Percentiles rank a stretch among this genome's conserved stretches.
Evolutionary conservation across 2,113 vertebrate genomes (phyloP).

Genomic region (Turdus rufiventris): DNA sequence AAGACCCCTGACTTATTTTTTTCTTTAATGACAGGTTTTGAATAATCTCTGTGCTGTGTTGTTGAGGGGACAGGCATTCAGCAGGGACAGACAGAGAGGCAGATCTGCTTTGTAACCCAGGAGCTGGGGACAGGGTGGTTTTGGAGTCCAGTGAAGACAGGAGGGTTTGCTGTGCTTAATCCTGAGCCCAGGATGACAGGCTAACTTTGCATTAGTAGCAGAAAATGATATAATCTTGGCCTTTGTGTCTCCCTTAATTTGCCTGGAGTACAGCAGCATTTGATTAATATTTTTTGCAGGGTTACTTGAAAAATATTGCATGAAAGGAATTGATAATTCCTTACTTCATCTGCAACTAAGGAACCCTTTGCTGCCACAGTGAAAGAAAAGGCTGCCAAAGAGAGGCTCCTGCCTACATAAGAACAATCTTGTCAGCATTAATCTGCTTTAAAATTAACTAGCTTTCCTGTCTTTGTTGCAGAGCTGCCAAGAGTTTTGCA

Average conservation of each 20-base stretch:
- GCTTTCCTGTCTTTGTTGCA: slow-evolving; percentile 36
- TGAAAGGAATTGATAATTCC: background rate
- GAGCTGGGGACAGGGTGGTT: background rate
- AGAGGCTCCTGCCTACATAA: background rate
- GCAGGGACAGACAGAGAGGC: background rate
- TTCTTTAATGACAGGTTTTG: background rate
- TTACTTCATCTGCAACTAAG: background rate
- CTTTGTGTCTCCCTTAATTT: background rate
- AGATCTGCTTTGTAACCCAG: background rate
- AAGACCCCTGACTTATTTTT: background rate
- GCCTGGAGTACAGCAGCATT: background rate
- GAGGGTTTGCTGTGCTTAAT: background rate
- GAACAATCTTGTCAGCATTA: background rate
- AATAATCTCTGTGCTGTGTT: background rate
- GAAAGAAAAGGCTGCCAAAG: background rate
- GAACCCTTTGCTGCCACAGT: background rate
- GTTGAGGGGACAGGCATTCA: background rate
- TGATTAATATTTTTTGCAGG: background rate
- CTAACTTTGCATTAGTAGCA: background rate
- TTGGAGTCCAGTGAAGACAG: background rate
- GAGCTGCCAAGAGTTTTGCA: slow-evolving; percentile 80
- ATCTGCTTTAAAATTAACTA: background rate
- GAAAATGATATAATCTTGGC: background rate
- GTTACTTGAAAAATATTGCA: background rate
- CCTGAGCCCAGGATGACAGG: background rate